These are phyloP conservation scores for Siniperca scherzeri DNA, from an alignment of 2,797 vertebrate genomes.

Conservation along the genomic window DNA sequence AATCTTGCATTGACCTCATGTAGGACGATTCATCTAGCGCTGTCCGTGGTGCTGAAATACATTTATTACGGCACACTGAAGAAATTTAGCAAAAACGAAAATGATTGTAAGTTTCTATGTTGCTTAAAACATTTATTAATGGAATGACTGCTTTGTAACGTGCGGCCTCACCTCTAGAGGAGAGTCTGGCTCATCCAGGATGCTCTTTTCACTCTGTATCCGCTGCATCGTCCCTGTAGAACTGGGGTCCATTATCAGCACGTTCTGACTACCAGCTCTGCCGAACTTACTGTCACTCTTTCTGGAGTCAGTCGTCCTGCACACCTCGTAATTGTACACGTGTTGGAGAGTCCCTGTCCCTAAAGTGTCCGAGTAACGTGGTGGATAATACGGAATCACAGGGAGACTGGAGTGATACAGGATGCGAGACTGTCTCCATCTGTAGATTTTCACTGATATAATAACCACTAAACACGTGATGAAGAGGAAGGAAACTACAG, in stretches of 20 bases:
- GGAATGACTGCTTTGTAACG: no score
- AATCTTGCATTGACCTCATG: no score
- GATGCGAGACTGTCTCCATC: conserved; percentile 70
- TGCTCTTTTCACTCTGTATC: no score
- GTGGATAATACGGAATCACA: conserved; percentile 45
- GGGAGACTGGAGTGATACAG: conserved; percentile 27
- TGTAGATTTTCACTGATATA: conserved; percentile 42
- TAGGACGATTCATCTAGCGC: not conserved
- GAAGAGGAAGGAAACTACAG: conserved; percentile 38
- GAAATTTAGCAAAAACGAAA: no score
- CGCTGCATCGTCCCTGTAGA: no score
- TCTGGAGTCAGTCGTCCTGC: no score
- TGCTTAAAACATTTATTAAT: not conserved
- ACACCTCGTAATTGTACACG: no score
- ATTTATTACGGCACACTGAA: no score
- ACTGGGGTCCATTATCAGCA: conserved; percentile 70
- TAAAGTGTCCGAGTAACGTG: conserved; percentile 19
- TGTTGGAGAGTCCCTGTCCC: no score
- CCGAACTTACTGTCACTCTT: no score
- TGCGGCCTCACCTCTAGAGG: conserved; percentile 6
- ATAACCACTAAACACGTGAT: conserved; percentile 34
- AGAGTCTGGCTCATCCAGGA: no score
- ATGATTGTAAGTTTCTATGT: no score
- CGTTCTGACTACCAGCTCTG: conserved; percentile 51
- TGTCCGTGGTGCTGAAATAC: conserved; percentile 5